Percentiles rank a stretch among this genome's conserved stretches.
phyloP scores from a whole-genome alignment of 2,888 invertebrate species.

The Tenthredo mesomela region DNA sequence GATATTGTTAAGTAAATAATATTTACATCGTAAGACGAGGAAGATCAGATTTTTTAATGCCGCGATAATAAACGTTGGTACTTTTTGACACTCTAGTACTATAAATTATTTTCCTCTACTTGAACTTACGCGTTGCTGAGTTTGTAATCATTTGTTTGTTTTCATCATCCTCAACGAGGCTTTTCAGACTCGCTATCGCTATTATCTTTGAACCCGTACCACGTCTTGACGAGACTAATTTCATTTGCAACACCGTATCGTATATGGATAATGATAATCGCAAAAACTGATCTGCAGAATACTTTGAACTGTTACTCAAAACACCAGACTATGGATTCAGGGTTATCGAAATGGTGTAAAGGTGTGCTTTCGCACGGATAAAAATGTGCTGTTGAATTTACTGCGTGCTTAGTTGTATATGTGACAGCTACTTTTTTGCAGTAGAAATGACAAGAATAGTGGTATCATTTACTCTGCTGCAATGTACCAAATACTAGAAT shows the following conservation, averaged over 20 bases:
- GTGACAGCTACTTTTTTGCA: too few species aligned
- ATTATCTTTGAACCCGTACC: neutral
- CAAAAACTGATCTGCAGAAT: neutral
- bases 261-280: neutral
- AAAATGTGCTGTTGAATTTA: too few species aligned
- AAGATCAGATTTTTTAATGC: neutral
- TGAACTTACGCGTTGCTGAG: too few species aligned
- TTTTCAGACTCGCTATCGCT: neutral
- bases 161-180: slow-evolving; percentile 5
- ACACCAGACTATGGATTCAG: neutral
- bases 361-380: neutral
- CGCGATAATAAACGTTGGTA: neutral
- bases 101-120: neutral
- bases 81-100: too few species aligned
- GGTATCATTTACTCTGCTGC: too few species aligned
- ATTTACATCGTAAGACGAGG: neutral
- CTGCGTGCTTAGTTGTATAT: too few species aligned
- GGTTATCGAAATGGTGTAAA: neutral
- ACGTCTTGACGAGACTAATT: neutral
- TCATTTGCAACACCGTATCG: neutral
- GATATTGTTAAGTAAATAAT: neutral
- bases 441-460: too few species aligned
- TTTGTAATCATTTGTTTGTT: slow-evolving; percentile 8
- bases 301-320: neutral
- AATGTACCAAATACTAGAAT: too few species aligned